Conservation (phyloP, 1,140 invertebrate species). For the Drosophila orosa region DNA sequence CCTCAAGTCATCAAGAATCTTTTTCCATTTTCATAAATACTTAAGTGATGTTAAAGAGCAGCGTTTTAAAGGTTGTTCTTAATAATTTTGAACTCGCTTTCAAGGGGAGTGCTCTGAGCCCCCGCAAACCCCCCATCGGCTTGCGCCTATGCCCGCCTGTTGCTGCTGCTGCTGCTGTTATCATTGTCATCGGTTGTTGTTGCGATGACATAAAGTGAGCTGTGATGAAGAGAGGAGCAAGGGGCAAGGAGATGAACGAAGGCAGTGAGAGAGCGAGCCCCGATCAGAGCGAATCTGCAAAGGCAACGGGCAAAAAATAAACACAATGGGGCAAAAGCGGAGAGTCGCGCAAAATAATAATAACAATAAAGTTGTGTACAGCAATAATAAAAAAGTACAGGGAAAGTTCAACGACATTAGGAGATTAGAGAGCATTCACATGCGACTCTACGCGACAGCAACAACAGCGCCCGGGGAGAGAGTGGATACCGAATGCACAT, state of each 20-base stretch:
- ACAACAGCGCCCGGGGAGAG: conserved; percentile 9
- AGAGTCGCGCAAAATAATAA: conserved; percentile 65
- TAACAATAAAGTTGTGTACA: conserved; percentile 72
- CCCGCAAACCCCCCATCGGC: not conserved
- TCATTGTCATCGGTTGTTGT: conserved; percentile 71
- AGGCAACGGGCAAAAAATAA: conserved; percentile 24
- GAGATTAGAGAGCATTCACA: conserved; percentile 74
- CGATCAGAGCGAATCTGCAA: conserved; percentile 44
- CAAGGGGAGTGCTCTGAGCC: not conserved
- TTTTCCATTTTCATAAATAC: not conserved
- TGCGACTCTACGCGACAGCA: conserved; percentile 39
- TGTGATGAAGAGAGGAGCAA: not conserved
- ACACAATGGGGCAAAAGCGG: conserved; percentile 53
- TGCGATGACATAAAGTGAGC: conserved; percentile 71
- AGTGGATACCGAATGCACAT: conserved; percentile 64
- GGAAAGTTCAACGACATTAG: conserved; percentile 76
- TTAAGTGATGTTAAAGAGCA: conserved; percentile 8
- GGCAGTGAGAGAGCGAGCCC: not conserved
- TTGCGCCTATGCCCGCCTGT: conserved; percentile 12
- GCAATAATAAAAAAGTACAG: conserved; percentile 53
- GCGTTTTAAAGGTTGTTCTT: not conserved
- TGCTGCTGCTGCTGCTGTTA: conserved; percentile 58
- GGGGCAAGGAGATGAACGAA: conserved; percentile 4
- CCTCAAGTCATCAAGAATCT: not conserved
- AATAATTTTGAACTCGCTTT: conserved; percentile 12